phyloP scores from a whole-genome alignment of 2,797 vertebrate genomes.

The Aeoliscus strigatus region DNA sequence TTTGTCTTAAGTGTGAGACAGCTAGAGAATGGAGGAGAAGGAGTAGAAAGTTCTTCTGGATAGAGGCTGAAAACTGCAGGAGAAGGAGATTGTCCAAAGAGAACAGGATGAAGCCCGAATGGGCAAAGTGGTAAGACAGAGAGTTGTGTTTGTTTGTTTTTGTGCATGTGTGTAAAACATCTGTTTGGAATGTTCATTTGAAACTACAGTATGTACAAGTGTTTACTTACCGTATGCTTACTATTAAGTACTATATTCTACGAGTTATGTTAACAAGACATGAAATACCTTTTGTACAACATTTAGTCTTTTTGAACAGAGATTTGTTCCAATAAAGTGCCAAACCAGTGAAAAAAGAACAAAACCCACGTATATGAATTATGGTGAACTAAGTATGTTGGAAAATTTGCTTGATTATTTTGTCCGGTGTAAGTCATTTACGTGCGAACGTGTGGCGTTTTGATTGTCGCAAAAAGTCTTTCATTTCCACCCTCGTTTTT shows the following conservation, averaged over 20 bases:
- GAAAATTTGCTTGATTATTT: constrained; percentile 79
- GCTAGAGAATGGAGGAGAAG: constrained; percentile 20
- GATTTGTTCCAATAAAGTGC: constrained; percentile 97
- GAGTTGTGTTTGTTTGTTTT: constrained; percentile 80
- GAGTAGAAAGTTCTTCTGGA: constrained; percentile 30
- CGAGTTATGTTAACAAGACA: constrained; percentile 82
- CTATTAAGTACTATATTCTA: constrained; percentile 84
- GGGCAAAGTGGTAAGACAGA: constrained; percentile 37
- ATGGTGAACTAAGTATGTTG: constrained; percentile 79
- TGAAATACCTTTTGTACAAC: constrained; percentile 84
- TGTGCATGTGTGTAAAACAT: constrained; percentile 96
- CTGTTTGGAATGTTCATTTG: constrained; percentile 95
- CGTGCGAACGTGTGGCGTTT: constrained; percentile 72
- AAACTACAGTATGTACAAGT: constrained; percentile 86
- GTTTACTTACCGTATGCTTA: constrained; percentile 91
- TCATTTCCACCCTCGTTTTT: constrained; percentile 61
- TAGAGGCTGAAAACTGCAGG: constrained; percentile 27
- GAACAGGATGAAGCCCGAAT: constrained; percentile 26
- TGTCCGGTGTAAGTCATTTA: constrained; percentile 72
- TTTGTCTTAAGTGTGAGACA: constrained; percentile 52
- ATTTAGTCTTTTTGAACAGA: constrained; percentile 88
- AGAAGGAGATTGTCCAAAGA: constrained; percentile 61
- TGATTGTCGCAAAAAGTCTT: constrained; percentile 61
- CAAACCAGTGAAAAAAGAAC: constrained; percentile 83
- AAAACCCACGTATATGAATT: constrained; percentile 68